Base-by-base conservation (phyloP, 2,797 vertebrate genomes). In the Dendrocincla fuliginosa region DNA sequence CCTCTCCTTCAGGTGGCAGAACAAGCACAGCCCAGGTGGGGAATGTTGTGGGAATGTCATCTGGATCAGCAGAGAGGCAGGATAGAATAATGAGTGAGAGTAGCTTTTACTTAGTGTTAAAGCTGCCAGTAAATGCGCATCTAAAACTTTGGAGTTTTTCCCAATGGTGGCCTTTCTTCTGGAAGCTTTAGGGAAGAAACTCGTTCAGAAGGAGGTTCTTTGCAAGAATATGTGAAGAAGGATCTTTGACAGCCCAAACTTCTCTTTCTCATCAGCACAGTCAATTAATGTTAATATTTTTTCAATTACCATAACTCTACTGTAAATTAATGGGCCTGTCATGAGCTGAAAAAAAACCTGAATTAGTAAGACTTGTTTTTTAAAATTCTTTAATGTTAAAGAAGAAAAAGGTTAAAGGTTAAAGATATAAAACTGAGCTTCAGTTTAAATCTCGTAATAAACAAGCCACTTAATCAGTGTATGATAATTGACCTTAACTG, bases 401-500 rank as follows among this genome's bases (percentile, higher is more conserved):
- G 74, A 67, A 82, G 22, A 57, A 79, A 79, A 86, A 74, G 13
- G 32, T 42, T 41, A 63, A 61, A 61, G 25, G 59, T 75, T 90
- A 41, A 84, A 92, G 84, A 60, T 14, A 9, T 47, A 59, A 85
- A 87, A 81, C 24, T 12, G 49, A 47, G 18, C 50, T 88, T 89
- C 61, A 33, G 50, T 84, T 86, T 87, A 65, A 88, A 39, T 75
- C 65, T 65, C 56, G 12, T 25, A 20, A 81, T 79, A 82, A 95
- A 96, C 93, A 93, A 78, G 42, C 39, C 86, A 68, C 64, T 65
- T 92, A 84, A 89, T 77, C 92, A 75, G 61, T 49, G 28, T 93
- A 8, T 92, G 89, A 89, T 96, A 93, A 96, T 90, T 95, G 93
- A 78, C 61, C 42, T 53, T 90, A 89, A 93, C 89, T 93, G 93